Base-by-base conservation (phyloP, 2,888 invertebrate genomes). In the Diarsia brunnea region DNA sequence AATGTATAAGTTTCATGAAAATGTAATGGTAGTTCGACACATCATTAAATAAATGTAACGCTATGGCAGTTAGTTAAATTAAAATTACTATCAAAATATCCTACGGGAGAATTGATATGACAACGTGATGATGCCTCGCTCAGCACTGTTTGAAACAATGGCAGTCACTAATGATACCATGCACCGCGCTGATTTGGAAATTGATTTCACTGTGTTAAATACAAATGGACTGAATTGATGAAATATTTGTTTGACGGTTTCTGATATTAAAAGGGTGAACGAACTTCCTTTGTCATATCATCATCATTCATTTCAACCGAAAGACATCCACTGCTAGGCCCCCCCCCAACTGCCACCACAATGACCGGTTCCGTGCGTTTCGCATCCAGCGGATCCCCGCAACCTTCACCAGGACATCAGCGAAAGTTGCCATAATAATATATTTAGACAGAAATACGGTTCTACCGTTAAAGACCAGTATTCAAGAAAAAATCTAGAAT, bases 101-200 rank as follows among this genome's bases (percentile, higher is more conserved):
- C 4, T 1, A 24, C 55, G 31, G 7, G 4, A 43, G 14, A 24
- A 51, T 69, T 64, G 64, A 73, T 58, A 67, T 68, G 49, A 53
- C 76, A 65, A 49, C 63, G 61, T 69, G 68, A 38, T 68, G 80
- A 69, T 12, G 73, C n/a, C 27, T 55, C 84, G 60, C 47, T 73
- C 69, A 55, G 78, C 73, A 69, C 14, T 49, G 73, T 83, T 70
- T 31, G 45, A 47, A 82, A 80, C 76, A 83, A 83, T 82, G 60
- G 58, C 31, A n/a, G 43, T 27, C 49, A 51, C 63, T 73, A 83
- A 80, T 77, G 81, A 84, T 65, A 76, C 60, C 31, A n/a, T n/a
- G n/a, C n/a, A 27, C 64, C 51, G 53, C 45, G 31, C 38, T 49
- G 61, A 76, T 83, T 79, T 77, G 65, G 49, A 71, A 69, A 79